Percentiles rank a stretch among this genome's conserved stretches.
Conservation (phyloP, 2,113 vertebrate genomes). For the Prunella himalayana region DNA sequence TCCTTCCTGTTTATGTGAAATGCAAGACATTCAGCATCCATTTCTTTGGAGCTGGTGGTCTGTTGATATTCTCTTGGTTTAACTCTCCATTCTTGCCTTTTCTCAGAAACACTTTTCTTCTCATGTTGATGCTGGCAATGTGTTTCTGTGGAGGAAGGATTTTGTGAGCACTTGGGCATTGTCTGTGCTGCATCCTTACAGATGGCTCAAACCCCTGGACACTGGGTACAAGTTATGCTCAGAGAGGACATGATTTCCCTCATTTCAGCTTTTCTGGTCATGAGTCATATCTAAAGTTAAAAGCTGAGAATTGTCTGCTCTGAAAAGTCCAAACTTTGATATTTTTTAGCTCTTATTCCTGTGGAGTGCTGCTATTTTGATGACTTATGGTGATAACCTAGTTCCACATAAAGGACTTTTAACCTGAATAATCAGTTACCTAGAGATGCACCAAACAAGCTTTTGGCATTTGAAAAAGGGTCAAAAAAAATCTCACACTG, state of each 20-base stretch:
- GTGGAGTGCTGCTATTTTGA: background rate
- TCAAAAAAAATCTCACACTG: background rate
- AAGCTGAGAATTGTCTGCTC: background rate
- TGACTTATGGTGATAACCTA: background rate
- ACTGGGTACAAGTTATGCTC: background rate
- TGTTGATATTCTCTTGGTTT: background rate
- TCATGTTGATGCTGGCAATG: background rate
- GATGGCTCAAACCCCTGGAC: background rate
- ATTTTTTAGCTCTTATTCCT: background rate
- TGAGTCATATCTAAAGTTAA: background rate
- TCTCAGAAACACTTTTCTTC: background rate
- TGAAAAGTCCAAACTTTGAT: background rate
- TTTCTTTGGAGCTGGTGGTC: background rate
- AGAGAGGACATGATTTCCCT: background rate
- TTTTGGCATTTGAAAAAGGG: background rate
- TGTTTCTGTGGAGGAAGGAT: background rate
- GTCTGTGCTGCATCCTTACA: background rate
- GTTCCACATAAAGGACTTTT: background rate
- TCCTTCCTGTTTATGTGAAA: background rate
- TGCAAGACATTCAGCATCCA: background rate
- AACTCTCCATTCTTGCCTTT: background rate
- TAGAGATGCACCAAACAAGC: background rate
- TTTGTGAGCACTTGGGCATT: background rate
- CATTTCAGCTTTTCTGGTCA: background rate
- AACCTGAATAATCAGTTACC: background rate